phyloP scores from a whole-genome alignment of 2,797 vertebrate species.

The Helarctos malayanus region DNA sequence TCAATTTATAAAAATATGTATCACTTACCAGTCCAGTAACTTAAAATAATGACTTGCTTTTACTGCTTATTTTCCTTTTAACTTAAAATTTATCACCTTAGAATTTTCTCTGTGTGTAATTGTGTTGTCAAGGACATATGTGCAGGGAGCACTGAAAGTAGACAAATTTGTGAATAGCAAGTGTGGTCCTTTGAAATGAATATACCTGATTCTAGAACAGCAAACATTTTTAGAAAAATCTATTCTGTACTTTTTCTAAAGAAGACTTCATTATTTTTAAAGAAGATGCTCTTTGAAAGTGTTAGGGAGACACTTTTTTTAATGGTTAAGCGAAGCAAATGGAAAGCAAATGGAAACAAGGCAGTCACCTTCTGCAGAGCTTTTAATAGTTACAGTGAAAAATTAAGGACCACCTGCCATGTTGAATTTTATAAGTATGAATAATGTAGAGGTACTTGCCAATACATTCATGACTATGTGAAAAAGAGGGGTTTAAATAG shows the following conservation, averaged over 20 bases:
- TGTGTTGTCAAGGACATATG: conserved; percentile 58
- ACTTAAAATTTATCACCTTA: conserved; percentile 19
- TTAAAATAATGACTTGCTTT: conserved; percentile 34
- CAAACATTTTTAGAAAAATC: not conserved
- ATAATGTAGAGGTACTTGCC: conserved; percentile 52
- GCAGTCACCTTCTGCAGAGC: conserved; percentile 37
- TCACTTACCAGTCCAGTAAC: not conserved
- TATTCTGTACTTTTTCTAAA: not conserved
- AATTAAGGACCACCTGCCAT: conserved; percentile 49
- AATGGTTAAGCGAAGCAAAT: conserved; percentile 56
- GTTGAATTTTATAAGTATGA: conserved; percentile 79
- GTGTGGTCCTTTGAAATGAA: conserved; percentile 65
- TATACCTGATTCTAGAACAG: conserved; percentile 20
- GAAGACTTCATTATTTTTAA: conserved; percentile 47
- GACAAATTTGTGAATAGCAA: not conserved
- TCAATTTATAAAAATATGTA: not conserved
- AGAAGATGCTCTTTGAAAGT: conserved; percentile 22
- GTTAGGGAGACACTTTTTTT: conserved; percentile 7
- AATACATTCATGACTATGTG: conserved; percentile 70
- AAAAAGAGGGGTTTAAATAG: conserved; percentile 80
- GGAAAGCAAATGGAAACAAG: not conserved
- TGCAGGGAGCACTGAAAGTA: not conserved
- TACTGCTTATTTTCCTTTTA: conserved; percentile 50
- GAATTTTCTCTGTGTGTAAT: conserved; percentile 29
- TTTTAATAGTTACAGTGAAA: conserved; percentile 77